phyloP scores from a whole-genome alignment of 2,113 vertebrate genomes.

The Neogale vison region DNA sequence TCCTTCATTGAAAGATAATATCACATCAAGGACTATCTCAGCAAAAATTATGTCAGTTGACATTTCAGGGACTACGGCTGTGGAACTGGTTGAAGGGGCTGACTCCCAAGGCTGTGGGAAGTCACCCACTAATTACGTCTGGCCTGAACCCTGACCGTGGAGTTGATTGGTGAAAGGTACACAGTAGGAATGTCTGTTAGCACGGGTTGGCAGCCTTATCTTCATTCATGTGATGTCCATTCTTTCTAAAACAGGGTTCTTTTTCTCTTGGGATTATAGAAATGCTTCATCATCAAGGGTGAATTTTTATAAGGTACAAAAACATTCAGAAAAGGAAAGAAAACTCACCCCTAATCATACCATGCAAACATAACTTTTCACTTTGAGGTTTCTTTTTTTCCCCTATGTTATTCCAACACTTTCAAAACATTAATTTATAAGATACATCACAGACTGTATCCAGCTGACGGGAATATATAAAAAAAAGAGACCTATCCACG shows the following conservation, averaged over 20 bases:
- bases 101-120: slow-evolving; percentile 21
- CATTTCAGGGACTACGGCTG: slow-evolving; percentile 18
- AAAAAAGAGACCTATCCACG: background rate
- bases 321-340: background rate
- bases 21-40: background rate
- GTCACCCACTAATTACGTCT: slow-evolving; percentile 52
- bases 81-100: background rate
- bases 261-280: slow-evolving; percentile 42
- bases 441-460: background rate
- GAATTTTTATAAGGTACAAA: background rate
- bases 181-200: background rate
- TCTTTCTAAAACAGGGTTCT: background rate
- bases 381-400: background rate
- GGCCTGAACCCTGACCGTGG: background rate
- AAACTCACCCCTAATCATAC: background rate
- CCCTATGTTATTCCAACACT: background rate
- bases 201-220: slow-evolving; percentile 7
- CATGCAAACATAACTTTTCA: background rate
- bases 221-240: slow-evolving; percentile 43
- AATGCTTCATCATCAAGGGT: background rate
- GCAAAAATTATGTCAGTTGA: slow-evolving; percentile 40
- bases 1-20: background rate
- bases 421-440: slow-evolving; percentile 8
- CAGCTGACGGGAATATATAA: background rate
- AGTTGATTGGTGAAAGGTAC: slow-evolving; percentile 34